Evolutionary conservation across 37 sponge, comb jelly and placozoan genomes (phyloP), one percentile per base, ranked within the genome.

Genomic region (Crambe crambe): DNA sequence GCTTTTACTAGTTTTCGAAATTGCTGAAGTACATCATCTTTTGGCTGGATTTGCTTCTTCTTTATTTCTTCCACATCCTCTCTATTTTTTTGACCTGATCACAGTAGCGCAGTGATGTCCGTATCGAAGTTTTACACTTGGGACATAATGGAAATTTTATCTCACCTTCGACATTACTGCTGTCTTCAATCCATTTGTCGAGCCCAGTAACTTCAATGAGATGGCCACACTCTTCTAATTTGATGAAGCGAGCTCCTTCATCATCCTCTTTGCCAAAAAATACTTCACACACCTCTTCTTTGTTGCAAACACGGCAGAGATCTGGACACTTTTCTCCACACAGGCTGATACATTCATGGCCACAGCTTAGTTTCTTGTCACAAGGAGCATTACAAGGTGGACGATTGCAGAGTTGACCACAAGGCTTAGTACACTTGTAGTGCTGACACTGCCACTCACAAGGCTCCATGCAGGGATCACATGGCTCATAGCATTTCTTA

Each of bases 221-320:
- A 68, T 95, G 96, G 3, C 37, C 38, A 39, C 96, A 95, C 37
- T 95, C 96, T 66, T 87, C 65, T 15, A 95, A 73, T 30, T 86
- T 41, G 36, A 95, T 68, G 60, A 95, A 95, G 20, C 84, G 42
- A 18, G 96, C 96, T 73, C 89, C 87, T 66, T 38, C 40, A 41
- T 92, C 85, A 62, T 95, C 96, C 78, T 95, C 96, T 57, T n/a
- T 62, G 26, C 96, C 96, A 89, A 95, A 95, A 70, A 95, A 95
- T 59, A 89, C 84, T 39, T 89, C 93, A 32, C 42, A 26, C 30
- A 89, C 87, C 56, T 87, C 76, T 34, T 89, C 78, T 20, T 43
- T 69, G 68, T 94, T 21, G 70, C 94, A 94, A 0, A 80, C 54
- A 18, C 87, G 70, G 57, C 96, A 95, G 32, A 73, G 60, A 0